Base-by-base conservation (phyloP, 2,113 vertebrate species). In the Cichladusa arquata region DNA sequence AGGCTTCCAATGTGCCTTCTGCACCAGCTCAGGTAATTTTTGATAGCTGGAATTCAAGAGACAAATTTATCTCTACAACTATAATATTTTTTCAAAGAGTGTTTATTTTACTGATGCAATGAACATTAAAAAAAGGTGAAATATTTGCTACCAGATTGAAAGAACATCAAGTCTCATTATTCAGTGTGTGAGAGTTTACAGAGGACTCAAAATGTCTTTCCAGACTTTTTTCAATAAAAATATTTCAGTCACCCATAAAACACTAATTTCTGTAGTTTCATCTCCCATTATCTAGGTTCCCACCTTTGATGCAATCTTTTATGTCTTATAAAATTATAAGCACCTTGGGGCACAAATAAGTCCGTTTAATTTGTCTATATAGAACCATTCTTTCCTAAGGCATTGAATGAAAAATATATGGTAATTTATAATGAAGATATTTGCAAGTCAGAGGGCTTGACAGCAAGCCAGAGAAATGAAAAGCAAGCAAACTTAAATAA, bases 261-360 rank as follows among this genome's bases (percentile, higher is more conserved):
- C 14, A 66, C 13, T 62, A 0, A 36, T 50, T 84, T 93, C 53
- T 57, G 11, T 61, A 73, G 56, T 50, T 93, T 90, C 5, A 5
- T 56, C 34, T 90, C 60, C 4, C 4, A n/a, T 67, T 71, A 62
- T 22, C 19, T 69, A 48, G 8, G 33, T 88, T 11, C 19, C 11
- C 14, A 73, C 3, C 15, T 88, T 62, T 72, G 14, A 47, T 31
- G 12, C 47, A 86, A 47, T 83, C 5, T 83, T 86, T 81, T 78
- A 50, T 78, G 26, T 7, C 62, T 93, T 90, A 70, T 66, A 94
- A 92, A 94, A 58, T 86, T 94, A 29, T 78, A 90, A 62, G 54
- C 56, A 58, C 47, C 54, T 66, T 78, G 56, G 33, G 44, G 64
- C 26, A 58, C 38, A 90, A 90, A 76, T 81, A 90, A 81, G 58